Evolutionary conservation across 2,888 invertebrate species (phyloP).

Genomic region (Amphipoea oculea): DNA sequence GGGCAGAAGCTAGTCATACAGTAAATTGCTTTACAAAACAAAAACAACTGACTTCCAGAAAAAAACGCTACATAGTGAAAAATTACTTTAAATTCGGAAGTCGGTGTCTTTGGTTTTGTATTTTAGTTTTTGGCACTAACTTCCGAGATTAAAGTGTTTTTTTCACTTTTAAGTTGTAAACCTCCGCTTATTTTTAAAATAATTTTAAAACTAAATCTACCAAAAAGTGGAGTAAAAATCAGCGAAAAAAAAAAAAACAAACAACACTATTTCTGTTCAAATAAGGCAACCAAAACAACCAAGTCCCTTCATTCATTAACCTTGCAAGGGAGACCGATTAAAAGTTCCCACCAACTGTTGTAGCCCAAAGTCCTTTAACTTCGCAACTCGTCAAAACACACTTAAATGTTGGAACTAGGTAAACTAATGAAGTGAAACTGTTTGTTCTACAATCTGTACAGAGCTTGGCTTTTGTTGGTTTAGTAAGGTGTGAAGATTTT

Average conservation of each 20-base stretch:
- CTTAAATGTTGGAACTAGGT: constrained; percentile 8
- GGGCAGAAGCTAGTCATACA: too few species aligned
- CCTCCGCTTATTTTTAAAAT: too few species aligned
- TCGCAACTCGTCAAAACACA: constrained; percentile 27
- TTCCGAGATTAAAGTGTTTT: too few species aligned
- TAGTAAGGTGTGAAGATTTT: not conserved
- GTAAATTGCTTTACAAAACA: too few species aligned
- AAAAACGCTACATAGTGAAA: too few species aligned
- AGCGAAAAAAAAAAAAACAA: not conserved
- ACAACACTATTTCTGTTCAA: not conserved
- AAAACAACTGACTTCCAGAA: too few species aligned
- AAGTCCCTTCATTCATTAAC: not conserved
- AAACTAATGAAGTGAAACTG: constrained; percentile 33
- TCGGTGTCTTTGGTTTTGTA: too few species aligned
- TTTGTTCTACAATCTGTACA: constrained; percentile 27
- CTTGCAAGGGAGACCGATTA: not conserved
- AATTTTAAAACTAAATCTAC: not conserved
- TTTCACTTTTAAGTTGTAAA: too few species aligned
- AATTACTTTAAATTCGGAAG: too few species aligned
- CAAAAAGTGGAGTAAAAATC: not conserved
- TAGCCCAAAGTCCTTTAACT: not conserved
- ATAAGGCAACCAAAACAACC: not conserved
- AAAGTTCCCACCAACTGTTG: constrained; percentile 12
- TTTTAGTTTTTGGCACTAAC: too few species aligned
- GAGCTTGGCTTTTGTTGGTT: not conserved